phyloP scores from a whole-genome alignment of 2,888 invertebrate species.

The Sinohyriopsis cumingii region DNA sequence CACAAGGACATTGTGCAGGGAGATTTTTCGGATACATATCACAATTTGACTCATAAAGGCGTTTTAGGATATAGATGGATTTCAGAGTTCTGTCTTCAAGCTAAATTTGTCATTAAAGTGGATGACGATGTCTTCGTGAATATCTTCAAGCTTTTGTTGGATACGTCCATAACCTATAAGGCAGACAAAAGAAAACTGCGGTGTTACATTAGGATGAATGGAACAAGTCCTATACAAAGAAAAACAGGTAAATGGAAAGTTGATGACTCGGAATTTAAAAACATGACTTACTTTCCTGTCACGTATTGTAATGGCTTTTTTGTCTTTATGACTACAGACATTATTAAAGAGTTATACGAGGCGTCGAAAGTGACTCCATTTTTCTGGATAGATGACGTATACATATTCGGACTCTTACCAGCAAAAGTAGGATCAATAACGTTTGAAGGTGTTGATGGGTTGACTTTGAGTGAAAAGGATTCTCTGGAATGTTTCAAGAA shows the following conservation, averaged over 20 bases:
- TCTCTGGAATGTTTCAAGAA: slow-evolving; percentile 44
- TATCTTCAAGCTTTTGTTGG: slow-evolving; percentile 49
- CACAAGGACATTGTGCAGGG: slow-evolving; percentile 62
- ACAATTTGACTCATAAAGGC: slow-evolving; percentile 60
- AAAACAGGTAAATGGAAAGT: slow-evolving; percentile 55
- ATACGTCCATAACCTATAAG: slow-evolving; percentile 38
- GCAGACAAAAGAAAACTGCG: slow-evolving; percentile 39
- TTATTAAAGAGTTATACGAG: slow-evolving; percentile 57
- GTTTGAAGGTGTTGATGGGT: slow-evolving; percentile 80
- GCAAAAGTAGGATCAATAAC: slow-evolving; percentile 51
- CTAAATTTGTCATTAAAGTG: slow-evolving; percentile 52
- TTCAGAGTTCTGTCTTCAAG: slow-evolving; percentile 48
- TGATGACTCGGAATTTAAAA: slow-evolving; percentile 49
- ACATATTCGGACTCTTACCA: slow-evolving; percentile 65
- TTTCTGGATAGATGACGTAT: slow-evolving; percentile 71
- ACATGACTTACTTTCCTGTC: slow-evolving; percentile 57
- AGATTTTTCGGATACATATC: slow-evolving; percentile 54
- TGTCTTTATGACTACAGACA: slow-evolving; percentile 55
- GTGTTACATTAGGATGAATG: slow-evolving; percentile 48
- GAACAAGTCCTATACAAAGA: slow-evolving; percentile 52
- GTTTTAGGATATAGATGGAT: slow-evolving; percentile 56
- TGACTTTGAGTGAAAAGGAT: slow-evolving; percentile 80
- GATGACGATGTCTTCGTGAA: slow-evolving; percentile 64
- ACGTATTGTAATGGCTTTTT: slow-evolving; percentile 67
- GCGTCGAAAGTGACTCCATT: slow-evolving; percentile 62